Conservation (phyloP, 1,140 invertebrate species). For the Apocrypta bakeri region DNA sequence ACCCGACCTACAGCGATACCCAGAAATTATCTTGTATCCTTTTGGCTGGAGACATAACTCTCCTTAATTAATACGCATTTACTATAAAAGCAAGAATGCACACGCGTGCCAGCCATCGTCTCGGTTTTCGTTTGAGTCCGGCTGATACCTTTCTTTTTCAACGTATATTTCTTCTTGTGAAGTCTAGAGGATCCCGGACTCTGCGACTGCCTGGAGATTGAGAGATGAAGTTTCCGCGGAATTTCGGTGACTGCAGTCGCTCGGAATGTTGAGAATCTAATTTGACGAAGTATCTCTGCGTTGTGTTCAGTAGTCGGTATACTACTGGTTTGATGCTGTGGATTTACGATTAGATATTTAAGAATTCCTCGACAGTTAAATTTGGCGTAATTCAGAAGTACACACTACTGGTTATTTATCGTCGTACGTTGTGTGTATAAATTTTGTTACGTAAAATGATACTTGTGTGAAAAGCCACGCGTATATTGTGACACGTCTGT, state of each 20-base stretch:
- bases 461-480: too few species aligned
- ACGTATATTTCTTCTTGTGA: constrained; percentile 8
- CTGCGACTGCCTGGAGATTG: constrained; percentile 1
- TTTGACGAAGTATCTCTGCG: neutral
- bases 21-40: neutral
- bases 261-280: constrained; percentile 4
- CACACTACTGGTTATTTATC: too few species aligned
- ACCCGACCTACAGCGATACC: neutral
- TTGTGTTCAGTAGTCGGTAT: too few species aligned
- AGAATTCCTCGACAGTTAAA: too few species aligned
- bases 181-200: neutral
- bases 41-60: neutral
- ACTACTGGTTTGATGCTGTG: too few species aligned
- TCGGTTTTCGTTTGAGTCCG: neutral
- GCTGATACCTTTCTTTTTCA: neutral
- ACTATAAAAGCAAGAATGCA: neutral
- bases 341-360: too few species aligned
- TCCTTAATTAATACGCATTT: neutral
- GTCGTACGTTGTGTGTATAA: too few species aligned
- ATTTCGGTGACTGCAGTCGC: constrained; percentile 14
- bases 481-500: too few species aligned
- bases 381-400: too few species aligned
- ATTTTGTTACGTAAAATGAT: too few species aligned
- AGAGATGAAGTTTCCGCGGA: constrained; percentile 33
- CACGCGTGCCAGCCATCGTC: neutral